Evolutionary conservation across 1,140 invertebrate species (phyloP).

Genomic region (Lamellibrachia luymesi): DNA sequence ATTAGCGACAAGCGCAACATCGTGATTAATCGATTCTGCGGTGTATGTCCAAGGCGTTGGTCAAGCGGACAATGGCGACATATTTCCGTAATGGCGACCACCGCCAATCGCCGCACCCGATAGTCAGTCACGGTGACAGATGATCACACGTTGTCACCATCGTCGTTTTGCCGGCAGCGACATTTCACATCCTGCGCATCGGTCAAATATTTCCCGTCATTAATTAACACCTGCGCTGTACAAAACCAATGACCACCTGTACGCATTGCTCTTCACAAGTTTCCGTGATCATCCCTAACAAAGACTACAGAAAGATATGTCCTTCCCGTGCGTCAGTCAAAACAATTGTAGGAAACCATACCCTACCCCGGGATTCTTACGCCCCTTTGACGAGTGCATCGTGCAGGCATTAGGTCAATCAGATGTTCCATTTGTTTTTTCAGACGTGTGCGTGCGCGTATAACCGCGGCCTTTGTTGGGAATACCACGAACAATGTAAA

Average conservation of each 20-base stretch:
- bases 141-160: background rate
- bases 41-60: background rate
- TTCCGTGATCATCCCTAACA: background rate
- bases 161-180: background rate
- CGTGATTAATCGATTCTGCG: background rate
- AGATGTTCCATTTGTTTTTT: background rate
- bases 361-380: too few relatives aligned
- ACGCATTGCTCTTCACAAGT: background rate
- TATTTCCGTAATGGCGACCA: background rate
- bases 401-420: background rate
- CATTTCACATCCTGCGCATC: background rate
- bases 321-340: background rate
- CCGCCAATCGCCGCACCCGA: background rate
- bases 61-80: background rate
- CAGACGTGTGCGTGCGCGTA: background rate
- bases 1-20: background rate
- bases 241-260: background rate
- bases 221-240: background rate
- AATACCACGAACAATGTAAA: too few relatives aligned
- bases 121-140: background rate
- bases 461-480: background rate
- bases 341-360: background rate
- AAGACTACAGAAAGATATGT: background rate
- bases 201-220: background rate
- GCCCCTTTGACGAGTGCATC: background rate